A percentile compares a stretch with the other conserved stretches of the same genome.
These are phyloP conservation scores for Ptiloglossa arizonensis DNA, from an alignment of 1,140 invertebrate genomes.

Conservation along the genomic window DNA sequence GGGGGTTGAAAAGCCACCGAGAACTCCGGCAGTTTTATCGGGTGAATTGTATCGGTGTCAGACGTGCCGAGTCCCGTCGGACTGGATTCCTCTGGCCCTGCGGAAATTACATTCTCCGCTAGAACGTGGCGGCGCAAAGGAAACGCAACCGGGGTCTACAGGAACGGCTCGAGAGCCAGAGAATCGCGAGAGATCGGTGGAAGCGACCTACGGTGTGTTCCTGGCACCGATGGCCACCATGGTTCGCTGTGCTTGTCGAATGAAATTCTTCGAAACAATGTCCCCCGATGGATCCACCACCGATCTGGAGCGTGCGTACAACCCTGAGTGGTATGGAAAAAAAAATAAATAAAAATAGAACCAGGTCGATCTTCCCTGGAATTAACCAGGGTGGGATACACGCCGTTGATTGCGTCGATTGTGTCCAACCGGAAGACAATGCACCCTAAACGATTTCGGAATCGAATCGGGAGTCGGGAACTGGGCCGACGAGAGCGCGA, in stretches of 20 bases:
- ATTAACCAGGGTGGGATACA: constrained; percentile 6
- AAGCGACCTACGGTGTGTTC: no score
- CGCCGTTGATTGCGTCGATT: constrained; percentile 20
- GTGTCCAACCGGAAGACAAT: constrained; percentile 10
- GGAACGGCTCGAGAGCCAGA: constrained; percentile 30
- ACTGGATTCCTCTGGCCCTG: constrained; percentile 66
- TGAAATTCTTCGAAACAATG: constrained; percentile 75
- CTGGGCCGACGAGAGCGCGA: background rate
- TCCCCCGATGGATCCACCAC: background rate
- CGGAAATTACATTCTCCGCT: constrained; percentile 76
- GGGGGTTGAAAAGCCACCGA: constrained; percentile 36
- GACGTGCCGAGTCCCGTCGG: constrained; percentile 68
- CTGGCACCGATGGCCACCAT: no score
- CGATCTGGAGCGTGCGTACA: background rate
- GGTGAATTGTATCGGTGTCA: constrained; percentile 73
- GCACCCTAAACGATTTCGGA: background rate
- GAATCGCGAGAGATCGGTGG: constrained; percentile 20
- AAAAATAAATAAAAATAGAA: constrained; percentile 1
- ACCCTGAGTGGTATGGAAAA: no score
- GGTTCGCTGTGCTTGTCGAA: constrained; percentile 57
- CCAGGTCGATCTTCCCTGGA: background rate
- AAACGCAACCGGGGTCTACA: constrained; percentile 24
- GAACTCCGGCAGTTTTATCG: constrained; percentile 65
- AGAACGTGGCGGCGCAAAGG: constrained; percentile 58
- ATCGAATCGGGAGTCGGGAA: constrained; percentile 27